Base-by-base conservation (phyloP, 2,888 invertebrate genomes). In the Pristionchus fissidentatus region DNA sequence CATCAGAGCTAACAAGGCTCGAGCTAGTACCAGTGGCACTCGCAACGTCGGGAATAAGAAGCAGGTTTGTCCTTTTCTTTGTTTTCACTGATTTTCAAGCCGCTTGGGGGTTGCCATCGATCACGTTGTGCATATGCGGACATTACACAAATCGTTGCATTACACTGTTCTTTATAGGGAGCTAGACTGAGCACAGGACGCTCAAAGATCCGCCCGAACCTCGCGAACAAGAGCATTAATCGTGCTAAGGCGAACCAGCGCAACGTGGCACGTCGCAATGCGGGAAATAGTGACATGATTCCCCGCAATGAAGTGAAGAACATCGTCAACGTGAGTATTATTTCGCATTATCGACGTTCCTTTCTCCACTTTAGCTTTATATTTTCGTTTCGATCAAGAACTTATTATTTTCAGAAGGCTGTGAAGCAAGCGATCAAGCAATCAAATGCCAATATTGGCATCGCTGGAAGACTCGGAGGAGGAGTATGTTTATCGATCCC, bases 401-500 rank as follows among this genome's bases (percentile, higher is more conserved):
- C 43, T 26, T 32, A 5, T 29, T 26, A 10, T 15, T 83, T 83
- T 52, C 81, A 83, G 83, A 83, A 83, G 60, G 83, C 83, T 13
- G 70, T 83, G 83, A 70, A 57, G 70, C 73, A 26, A 15, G 83
- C 70, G 13, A 38, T 70, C n/a, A 43, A 29, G 41, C 70, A 57
- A 41, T 26, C 49, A 5, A 49, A 43, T 52, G 41, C 83, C 35
- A 29, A 8, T 55, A 26, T 49, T 52, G 83, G 83, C 70, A 73
- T 73, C 49, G 41, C 73, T 52, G 73, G 70, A 83, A 73, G 83
- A 7, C 55, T 73, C 38, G 52, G 73, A 41, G 83, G 62, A 66
- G 81, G 70, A 73, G 83, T 83, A 73, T 19, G 83, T 83, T 83
- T 83, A 29, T 15, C 73, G 35, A 19, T 49, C 49, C 49, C 26